phyloP scores from a whole-genome alignment of 2,113 vertebrate genomes.

The Cavia porcellus region DNA sequence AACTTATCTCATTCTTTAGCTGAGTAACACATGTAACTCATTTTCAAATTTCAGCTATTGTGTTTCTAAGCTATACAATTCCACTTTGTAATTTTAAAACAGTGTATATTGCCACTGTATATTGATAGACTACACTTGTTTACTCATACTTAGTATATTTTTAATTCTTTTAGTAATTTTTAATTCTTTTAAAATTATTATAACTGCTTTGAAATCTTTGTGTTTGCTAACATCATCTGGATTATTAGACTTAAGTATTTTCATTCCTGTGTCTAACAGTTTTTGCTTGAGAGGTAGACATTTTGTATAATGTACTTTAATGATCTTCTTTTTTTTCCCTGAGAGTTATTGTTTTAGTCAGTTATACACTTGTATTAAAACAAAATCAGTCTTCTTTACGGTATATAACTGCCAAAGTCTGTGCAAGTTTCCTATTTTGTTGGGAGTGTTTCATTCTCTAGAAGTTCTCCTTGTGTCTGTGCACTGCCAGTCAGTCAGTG shows the following conservation, averaged over 20 bases:
- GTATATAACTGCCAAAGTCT: not conserved
- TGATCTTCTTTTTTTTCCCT: not conserved
- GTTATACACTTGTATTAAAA: rapidly evolving
- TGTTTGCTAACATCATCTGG: not conserved
- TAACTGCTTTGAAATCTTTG: not conserved
- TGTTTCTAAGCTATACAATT: not conserved
- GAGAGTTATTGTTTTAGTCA: not conserved
- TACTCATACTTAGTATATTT: not conserved
- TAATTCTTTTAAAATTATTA: not conserved
- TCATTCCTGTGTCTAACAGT: not conserved
- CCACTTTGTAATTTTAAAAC: not conserved
- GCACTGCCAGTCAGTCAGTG: not conserved
- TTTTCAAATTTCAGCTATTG: not conserved
- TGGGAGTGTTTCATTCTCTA: not conserved
- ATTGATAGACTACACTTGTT: not conserved
- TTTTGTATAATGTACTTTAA: not conserved
- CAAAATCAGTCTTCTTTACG: not conserved
- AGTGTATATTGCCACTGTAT: not conserved
- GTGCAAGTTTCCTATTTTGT: not conserved
- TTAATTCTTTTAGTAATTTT: not conserved
- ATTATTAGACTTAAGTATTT: not conserved
- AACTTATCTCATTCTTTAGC: not conserved
- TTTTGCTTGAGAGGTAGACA: not conserved
- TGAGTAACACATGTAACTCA: not conserved
- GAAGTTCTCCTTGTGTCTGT: not conserved